These are phyloP conservation scores for Asobara japonica DNA, from an alignment of 1,140 invertebrate species.

Conservation along the genomic window DNA sequence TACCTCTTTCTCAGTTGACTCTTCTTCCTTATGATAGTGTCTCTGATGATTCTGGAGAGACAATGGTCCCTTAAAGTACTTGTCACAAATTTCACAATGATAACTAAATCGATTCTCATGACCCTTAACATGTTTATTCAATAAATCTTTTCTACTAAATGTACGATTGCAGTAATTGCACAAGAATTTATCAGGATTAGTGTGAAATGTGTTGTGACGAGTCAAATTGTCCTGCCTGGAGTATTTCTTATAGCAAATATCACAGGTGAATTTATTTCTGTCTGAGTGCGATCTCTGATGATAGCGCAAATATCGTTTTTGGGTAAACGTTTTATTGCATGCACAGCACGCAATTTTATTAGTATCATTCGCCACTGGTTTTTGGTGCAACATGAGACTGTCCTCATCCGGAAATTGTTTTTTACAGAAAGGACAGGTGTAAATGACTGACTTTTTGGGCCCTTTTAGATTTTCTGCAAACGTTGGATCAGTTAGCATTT, in stretches of 20 bases:
- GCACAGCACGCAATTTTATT: constrained; percentile 54
- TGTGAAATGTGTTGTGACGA: constrained; percentile 58
- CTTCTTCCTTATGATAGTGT: constrained; percentile 34
- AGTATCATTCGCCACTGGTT: constrained; percentile 43
- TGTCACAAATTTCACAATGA: constrained; percentile 51
- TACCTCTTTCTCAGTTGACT: background rate
- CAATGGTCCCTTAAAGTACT: constrained; percentile 53
- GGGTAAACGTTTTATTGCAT: constrained; percentile 53
- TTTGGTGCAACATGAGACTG: constrained; percentile 48
- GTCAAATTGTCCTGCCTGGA: constrained; percentile 58
- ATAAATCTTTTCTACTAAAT: constrained; percentile 56
- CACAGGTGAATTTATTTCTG: constrained; percentile 54
- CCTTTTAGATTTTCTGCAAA: constrained; percentile 48
- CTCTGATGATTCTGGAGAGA: constrained; percentile 50
- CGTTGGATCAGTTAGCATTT: constrained; percentile 57
- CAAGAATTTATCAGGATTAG: constrained; percentile 58
- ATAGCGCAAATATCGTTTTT: constrained; percentile 56
- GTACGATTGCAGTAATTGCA: constrained; percentile 56
- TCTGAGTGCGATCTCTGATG: constrained; percentile 56
- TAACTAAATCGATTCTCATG: constrained; percentile 54
- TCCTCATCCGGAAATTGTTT: constrained; percentile 44
- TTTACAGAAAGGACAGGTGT: constrained; percentile 53
- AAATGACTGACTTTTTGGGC: constrained; percentile 32
- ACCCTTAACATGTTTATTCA: constrained; percentile 58
- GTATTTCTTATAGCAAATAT: constrained; percentile 57